Evolutionary conservation across 2,888 invertebrate genomes (phyloP).

Genomic region (Nomada fabriciana): DNA sequence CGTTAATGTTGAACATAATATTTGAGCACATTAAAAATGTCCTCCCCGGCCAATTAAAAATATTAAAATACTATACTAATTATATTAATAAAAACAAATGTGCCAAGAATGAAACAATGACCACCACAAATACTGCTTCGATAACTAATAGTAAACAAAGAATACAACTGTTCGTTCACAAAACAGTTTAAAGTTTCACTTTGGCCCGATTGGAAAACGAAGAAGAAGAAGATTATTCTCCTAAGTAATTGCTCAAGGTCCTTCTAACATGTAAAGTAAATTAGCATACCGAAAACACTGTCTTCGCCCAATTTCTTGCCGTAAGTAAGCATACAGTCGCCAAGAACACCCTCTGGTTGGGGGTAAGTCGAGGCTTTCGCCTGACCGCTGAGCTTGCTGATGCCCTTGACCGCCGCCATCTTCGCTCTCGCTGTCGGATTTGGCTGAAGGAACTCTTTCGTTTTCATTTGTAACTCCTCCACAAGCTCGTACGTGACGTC

Average conservation of each 20-base stretch:
- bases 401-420: constrained; percentile 97
- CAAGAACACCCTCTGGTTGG: constrained; percentile 98
- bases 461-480: constrained; percentile 97
- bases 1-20: background rate
- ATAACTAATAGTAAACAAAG: too few species aligned
- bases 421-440: constrained; percentile 98
- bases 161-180: too few species aligned
- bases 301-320: constrained; percentile 98
- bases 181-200: background rate
- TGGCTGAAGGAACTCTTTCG: constrained; percentile 99
- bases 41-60: background rate
- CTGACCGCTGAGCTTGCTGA: constrained; percentile 98
- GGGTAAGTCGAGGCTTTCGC: constrained; percentile 99
- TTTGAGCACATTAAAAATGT: background rate
- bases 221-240: too few species aligned
- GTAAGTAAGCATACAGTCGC: constrained; percentile 98
- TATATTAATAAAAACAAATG: too few species aligned
- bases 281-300: constrained; percentile 92
- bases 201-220: background rate
- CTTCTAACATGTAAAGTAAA: background rate
- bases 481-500: constrained; percentile 99
- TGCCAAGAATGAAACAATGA: too few species aligned
- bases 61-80: background rate
- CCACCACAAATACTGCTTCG: too few species aligned
- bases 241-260: background rate